Percentiles rank a stretch among this genome's conserved stretches.
These are phyloP conservation scores for Saccostrea echinata DNA, from an alignment of 1,140 invertebrate genomes.

Conservation along the genomic window DNA sequence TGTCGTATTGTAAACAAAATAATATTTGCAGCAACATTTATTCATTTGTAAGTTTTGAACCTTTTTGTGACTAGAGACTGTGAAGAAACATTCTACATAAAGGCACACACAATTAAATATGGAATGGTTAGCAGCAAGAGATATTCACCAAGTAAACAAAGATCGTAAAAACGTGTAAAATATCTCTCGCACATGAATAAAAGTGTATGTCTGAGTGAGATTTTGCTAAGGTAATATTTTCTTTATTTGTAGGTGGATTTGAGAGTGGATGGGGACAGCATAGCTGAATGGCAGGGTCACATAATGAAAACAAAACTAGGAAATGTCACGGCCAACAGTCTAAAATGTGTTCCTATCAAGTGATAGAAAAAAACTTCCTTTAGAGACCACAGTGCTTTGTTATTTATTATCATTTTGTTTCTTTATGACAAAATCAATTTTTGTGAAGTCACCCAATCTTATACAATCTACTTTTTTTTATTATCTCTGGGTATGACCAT, in stretches of 20 bases:
- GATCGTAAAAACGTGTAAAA: too few species aligned
- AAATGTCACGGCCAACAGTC: slow-evolving; percentile 85
- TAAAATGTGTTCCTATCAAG: slow-evolving; percentile 85
- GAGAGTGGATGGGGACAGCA: slow-evolving; percentile 87
- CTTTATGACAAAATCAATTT: neutral
- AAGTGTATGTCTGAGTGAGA: too few species aligned
- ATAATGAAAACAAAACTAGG: slow-evolving; percentile 86
- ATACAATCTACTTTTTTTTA: neutral
- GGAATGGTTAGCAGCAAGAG: too few species aligned
- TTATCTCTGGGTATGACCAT: too few species aligned
- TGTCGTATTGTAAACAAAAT: too few species aligned
- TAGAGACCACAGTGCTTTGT: neutral
- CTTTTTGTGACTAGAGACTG: too few species aligned
- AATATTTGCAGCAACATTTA: too few species aligned
- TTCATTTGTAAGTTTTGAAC: too few species aligned
- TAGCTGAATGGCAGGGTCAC: slow-evolving; percentile 92
- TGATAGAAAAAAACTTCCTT: neutral
- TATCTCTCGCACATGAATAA: too few species aligned
- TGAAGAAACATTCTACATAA: too few species aligned
- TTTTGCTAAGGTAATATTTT: slow-evolving; percentile 43
- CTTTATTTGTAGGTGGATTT: slow-evolving; percentile 85
- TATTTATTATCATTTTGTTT: slow-evolving; percentile 23
- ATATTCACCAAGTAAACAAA: too few species aligned
- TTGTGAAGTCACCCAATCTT: neutral
- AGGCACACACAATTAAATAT: too few species aligned